Base-by-base conservation (phyloP, 2,888 invertebrate species). In the Ptychoptera albimana region DNA sequence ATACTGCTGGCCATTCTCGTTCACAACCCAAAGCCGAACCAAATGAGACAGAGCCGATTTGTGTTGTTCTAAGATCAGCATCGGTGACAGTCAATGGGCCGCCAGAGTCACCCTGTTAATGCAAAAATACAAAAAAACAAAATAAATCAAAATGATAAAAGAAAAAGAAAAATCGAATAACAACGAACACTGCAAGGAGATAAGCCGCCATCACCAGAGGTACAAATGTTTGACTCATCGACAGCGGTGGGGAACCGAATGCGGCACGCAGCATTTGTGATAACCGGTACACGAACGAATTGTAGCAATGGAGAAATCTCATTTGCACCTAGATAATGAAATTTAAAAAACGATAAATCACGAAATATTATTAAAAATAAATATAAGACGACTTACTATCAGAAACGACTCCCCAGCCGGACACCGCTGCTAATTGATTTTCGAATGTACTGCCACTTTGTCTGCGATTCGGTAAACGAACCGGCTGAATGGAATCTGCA, bases 1-100 rank as follows among this genome's bases (percentile, higher is more conserved):
- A 63, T n/a, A 58, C 66, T 39, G 58, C 58, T 16, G 65, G 66
- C 52, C 56, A 57, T 15, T 63, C 63, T 44, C 55, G 48, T 44
- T 56, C 55, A 51, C 67, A 67, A 9, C 66, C 65, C 38, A 58
- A 57, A 31, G 45, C 40, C 15, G n/a, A 23, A 15, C 45, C 45
- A 15, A 45, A 45, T 16, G 36, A 35, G 11, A 45, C 45, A 31
- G 42, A 37, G 16, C 45, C 45, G 13, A 45, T 40, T 42, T 45
- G 45, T 13, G 37, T 37, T 15, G 14, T 10, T 37, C 12, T 9
- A 2, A 9, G 3, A 37, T 37, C 37, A 12, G 11, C 9, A 9
- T 37, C 37, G 9, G 13, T 13, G 2, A 37, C 4, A 8, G 13
- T 37, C 12, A 37, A 37, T 13, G 37, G 37, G 12, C 37, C 37